phyloP scores from a whole-genome alignment of 2,113 vertebrate species.

The Eonycteris spelaea region DNA sequence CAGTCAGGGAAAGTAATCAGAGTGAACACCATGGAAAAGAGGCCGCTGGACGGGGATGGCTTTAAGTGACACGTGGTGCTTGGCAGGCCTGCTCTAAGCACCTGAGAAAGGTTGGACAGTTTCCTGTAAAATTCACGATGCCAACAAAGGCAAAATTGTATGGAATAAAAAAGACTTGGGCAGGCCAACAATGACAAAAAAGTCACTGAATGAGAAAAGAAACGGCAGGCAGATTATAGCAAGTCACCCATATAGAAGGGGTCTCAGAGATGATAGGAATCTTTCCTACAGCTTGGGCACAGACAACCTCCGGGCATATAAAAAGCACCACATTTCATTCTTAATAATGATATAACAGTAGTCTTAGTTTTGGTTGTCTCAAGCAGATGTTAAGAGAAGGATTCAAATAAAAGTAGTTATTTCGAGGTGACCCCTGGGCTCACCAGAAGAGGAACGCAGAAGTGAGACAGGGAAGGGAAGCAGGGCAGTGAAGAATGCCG shows the following conservation, averaged over 20 bases:
- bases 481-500: rapidly evolving
- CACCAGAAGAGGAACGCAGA: background rate
- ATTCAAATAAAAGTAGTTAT: background rate
- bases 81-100: background rate
- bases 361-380: background rate
- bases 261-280: background rate
- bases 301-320: background rate
- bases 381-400: background rate
- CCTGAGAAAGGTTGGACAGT: background rate
- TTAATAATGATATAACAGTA: background rate
- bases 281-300: background rate
- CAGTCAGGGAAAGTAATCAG: background rate
- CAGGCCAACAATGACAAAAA: background rate
- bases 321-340: background rate
- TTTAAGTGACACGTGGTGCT: background rate
- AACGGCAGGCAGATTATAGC: background rate
- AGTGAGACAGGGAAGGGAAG: background rate
- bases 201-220: background rate
- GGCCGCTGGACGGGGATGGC: background rate
- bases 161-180: background rate
- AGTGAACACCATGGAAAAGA: background rate
- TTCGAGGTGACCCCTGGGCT: background rate
- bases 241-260: background rate
- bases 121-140: background rate
- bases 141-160: background rate